Base-by-base conservation (phyloP, 2,113 vertebrate species). In the Myrmecophaga tridactyla region DNA sequence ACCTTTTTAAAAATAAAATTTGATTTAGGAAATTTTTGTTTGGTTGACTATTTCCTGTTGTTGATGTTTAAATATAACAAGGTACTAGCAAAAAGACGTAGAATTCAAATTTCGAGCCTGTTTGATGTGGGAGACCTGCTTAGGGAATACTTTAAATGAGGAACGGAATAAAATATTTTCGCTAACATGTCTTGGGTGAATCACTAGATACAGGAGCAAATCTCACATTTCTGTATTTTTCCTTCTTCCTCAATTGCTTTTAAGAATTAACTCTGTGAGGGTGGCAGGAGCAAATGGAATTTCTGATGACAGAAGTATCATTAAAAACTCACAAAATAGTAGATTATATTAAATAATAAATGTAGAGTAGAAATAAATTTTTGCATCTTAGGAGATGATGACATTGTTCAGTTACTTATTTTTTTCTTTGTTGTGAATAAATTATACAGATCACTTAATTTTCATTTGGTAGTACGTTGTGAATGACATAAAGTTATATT, bases 121-220 rank as follows among this genome's bases (percentile, higher is more conserved):
- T 81, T 92, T 90, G 77, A 81, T 89, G 67, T 96, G 67, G 29
- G 73, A 96, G 72, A 86, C 53, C 81, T 84, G 48, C 65, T 90
- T 43, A 15, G 81, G 85, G 82, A 93, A 72, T 82, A 73, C 18
- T 96, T 92, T 83, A 89, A 93, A 63, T 95, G 77, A 95, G 82
- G 29, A 88, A 90, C 94, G 84, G 87, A 83, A 84, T 60, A 63
- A 85, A 86, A 73, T 77, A 56, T 90, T 93, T 94, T 92, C 85
- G 82, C 82, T 41, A 31, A 56, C 56, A 46, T 7, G 69, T 85
- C 69, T 97, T 97, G 92, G 81, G 90, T 96, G 95, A 98, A 95
- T 95, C 96, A 94, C 82, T 96, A 58, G 56, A 67, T 82, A 80
- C 86, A 90, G 86, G 67, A 69, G 93, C 63, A 89, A 76, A 80